phyloP scores from a whole-genome alignment of 92 coral and sea anemone species.

The Zoanthus sociatus region DNA sequence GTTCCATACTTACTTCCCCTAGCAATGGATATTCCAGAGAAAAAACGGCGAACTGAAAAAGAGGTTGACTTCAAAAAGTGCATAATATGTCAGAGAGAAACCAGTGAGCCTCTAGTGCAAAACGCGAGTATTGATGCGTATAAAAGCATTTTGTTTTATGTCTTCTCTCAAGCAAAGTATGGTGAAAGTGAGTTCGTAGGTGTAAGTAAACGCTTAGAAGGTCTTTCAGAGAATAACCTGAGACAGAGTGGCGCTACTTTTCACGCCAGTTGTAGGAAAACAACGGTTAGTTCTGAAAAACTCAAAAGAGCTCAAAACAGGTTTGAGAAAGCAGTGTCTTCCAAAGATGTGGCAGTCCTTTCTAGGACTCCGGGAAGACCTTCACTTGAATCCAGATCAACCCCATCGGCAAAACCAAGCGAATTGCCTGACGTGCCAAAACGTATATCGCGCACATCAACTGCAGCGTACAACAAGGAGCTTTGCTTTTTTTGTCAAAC shows the following conservation, averaged over 20 bases:
- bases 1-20: slow-evolving; percentile 14
- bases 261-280: slow-evolving; percentile 51
- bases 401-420: neutral
- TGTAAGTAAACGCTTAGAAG: slow-evolving; percentile 43
- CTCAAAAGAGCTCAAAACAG: slow-evolving; percentile 48
- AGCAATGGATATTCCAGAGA: slow-evolving; percentile 40
- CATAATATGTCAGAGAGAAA: slow-evolving; percentile 36
- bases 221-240: slow-evolving; percentile 42
- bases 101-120: slow-evolving; percentile 51
- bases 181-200: slow-evolving; percentile 49
- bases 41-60: slow-evolving; percentile 51
- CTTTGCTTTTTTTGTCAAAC: slow-evolving; percentile 46
- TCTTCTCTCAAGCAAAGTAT: slow-evolving; percentile 28
- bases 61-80: slow-evolving; percentile 48
- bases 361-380: slow-evolving; percentile 47
- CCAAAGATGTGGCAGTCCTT: slow-evolving; percentile 49
- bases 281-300: slow-evolving; percentile 43
- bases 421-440: slow-evolving; percentile 25
- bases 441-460: slow-evolving; percentile 48
- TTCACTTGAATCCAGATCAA: slow-evolving; percentile 38
- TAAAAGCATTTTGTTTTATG: slow-evolving; percentile 37
- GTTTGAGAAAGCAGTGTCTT: slow-evolving; percentile 55
- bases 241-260: slow-evolving; percentile 44
- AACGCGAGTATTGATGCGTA: slow-evolving; percentile 46
- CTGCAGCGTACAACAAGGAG: neutral